Conservation (phyloP, 2,888 invertebrate genomes). For the Volucella inanis region DNA sequence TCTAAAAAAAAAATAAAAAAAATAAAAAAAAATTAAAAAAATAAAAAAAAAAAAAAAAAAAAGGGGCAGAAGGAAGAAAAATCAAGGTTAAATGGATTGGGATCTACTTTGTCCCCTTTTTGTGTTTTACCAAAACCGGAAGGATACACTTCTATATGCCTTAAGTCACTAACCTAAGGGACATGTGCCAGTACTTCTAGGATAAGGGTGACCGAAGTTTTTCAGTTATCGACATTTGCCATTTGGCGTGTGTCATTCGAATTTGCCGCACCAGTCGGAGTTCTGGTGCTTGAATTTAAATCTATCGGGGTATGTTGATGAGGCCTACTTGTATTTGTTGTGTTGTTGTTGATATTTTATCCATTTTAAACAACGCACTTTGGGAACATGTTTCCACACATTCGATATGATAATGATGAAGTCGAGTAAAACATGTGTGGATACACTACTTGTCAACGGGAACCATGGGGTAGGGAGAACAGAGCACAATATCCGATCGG, state of each 20-base stretch:
- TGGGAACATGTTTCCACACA: conserved; percentile 54
- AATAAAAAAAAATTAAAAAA: neutral
- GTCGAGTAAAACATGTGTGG: conserved; percentile 38
- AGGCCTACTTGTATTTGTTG: conserved; percentile 42
- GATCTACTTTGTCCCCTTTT: conserved; percentile 7
- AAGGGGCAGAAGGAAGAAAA: neutral
- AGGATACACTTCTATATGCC: conserved; percentile 44
- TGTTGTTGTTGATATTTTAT: conserved; percentile 51
- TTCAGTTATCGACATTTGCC: conserved; percentile 51
- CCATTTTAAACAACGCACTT: conserved; percentile 55
- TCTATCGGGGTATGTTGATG: conserved; percentile 50
- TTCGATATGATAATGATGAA: conserved; percentile 70
- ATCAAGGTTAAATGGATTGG: conserved; percentile 66
- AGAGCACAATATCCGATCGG: conserved; percentile 53
- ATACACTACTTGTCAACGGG: neutral
- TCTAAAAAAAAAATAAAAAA: neutral
- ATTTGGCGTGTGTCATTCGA: conserved; percentile 59
- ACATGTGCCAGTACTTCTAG: conserved; percentile 23
- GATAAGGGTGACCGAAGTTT: conserved; percentile 15
- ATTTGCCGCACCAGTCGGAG: conserved; percentile 37
- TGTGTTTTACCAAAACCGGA: conserved; percentile 44
- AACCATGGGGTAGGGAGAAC: neutral
- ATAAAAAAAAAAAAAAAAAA: neutral
- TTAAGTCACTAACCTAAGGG: conserved; percentile 70
- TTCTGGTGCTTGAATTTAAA: conserved; percentile 63